Base-by-base conservation (phyloP, 2,113 vertebrate species). In the Nestor notabilis region DNA sequence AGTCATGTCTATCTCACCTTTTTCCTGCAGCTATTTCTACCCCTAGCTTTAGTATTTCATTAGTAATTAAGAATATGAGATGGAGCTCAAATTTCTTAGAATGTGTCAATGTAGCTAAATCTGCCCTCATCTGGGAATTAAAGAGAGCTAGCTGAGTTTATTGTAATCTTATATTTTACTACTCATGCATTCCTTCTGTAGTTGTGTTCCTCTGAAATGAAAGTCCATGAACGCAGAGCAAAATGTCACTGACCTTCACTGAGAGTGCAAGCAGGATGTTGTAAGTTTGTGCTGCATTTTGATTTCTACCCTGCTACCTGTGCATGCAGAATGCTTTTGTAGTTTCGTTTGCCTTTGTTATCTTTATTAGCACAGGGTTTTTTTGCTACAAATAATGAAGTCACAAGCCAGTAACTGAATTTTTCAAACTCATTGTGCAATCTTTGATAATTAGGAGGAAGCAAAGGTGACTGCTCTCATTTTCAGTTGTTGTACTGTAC, bases 341-440 rank as follows among this genome's bases (percentile, higher is more conserved):
- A 33, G 39, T 90, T 92, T 93, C 39, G 37, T 90, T 79, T 83
- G 12, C 55, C 52, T 70, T 72, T 60, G 37, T 79, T 88, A 68
- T 56, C 56, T 53, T 72, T 72, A 69, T 87, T 93, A 78, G 35
- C n/a, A 83, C 31, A 80, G 66, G 25, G 85, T 68, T 33, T 91
- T 93, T 82, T 77, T 86, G 33, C 47, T 90, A 47, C 37, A 87
- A 77, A 92, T 64, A 76, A 70, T 76, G 31, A 92, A 80, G 39
- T 68, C 55, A 83, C 31, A 88, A 90, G 37, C 31, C 31, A 13
- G 29, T 85, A 88, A 90, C 63, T 58, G 84, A 72, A 61, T 93
- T 93, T 92, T 94, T 94, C 82, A 76, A 87, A 80, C 17, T 44
- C 84, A 72, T 84, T 93, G 69, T 61, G 47, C 41, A 55, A 24